phyloP scores from a whole-genome alignment of 2,113 vertebrate species.

The Diphyllodes magnificus region DNA sequence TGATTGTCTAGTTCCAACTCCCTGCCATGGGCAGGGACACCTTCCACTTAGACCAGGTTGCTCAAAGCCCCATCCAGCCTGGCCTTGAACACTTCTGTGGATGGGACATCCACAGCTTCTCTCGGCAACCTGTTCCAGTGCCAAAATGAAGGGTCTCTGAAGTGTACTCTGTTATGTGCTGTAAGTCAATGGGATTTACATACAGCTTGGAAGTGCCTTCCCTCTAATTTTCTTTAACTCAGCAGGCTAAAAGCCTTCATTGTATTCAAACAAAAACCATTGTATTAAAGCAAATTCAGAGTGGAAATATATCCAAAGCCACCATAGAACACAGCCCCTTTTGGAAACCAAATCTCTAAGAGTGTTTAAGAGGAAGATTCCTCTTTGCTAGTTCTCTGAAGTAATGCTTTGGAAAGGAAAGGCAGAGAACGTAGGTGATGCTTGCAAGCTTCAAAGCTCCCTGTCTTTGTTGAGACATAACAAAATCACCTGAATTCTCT shows the following conservation, averaged over 20 bases:
- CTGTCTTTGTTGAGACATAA: not conserved
- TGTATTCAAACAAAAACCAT: not conserved
- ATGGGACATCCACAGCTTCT: not conserved
- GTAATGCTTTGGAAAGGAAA: not conserved
- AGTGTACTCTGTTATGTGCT: fast-evolving
- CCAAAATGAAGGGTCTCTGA: not conserved
- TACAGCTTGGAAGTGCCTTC: not conserved
- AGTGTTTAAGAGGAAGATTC: not conserved
- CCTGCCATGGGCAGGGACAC: not conserved
- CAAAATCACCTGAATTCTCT: not conserved
- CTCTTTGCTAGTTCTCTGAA: not conserved
- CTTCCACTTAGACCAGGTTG: not conserved
- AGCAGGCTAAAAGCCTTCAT: not conserved
- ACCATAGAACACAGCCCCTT: not conserved
- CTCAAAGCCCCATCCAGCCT: not conserved
- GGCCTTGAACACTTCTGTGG: not conserved
- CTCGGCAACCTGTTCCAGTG: not conserved
- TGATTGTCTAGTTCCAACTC: not conserved
- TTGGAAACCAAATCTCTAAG: not conserved
- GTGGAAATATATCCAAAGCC: not conserved
- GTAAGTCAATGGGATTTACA: not conserved
- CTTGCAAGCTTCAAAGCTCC: not conserved
- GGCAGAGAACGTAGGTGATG: not conserved
- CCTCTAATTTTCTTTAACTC: not conserved
- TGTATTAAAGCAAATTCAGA: not conserved